phyloP scores from a whole-genome alignment of 1,140 invertebrate species.

The Anthonomus grandis region DNA sequence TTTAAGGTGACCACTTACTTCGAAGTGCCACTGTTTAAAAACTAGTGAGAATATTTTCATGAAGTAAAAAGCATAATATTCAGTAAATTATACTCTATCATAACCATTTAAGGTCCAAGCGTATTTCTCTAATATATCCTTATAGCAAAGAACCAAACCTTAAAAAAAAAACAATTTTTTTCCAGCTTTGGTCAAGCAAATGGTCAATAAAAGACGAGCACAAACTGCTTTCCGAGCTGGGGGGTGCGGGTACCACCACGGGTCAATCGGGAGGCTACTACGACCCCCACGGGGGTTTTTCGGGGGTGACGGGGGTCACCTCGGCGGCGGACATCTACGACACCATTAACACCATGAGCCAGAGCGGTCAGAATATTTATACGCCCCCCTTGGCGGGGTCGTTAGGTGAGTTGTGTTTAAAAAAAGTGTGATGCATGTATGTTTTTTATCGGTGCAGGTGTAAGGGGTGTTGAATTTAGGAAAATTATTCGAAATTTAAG shows the following conservation, averaged over 20 bases:
- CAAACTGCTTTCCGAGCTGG: slow-evolving; percentile 77
- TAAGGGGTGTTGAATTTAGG: neutral
- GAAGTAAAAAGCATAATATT: no score
- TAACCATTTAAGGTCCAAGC: no score
- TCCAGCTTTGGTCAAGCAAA: slow-evolving; percentile 80
- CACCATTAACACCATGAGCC: slow-evolving; percentile 70
- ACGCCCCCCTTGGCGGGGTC: slow-evolving; percentile 70
- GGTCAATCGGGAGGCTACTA: slow-evolving; percentile 55
- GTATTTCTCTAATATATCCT: no score
- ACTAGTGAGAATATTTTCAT: no score
- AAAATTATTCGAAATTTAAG: neutral
- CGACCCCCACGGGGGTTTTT: slow-evolving; percentile 59
- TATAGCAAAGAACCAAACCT: no score
- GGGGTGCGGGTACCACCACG: slow-evolving; percentile 54
- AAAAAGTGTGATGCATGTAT: no score
- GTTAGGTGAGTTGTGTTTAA: slow-evolving; percentile 59
- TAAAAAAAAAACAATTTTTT: no score
- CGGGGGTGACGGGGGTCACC: slow-evolving; percentile 56
- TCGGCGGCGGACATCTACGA: slow-evolving; percentile 67
- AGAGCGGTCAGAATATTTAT: slow-evolving; percentile 66
- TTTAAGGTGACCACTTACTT: no score
- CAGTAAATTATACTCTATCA: no score
- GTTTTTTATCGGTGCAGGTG: slow-evolving; percentile 26
- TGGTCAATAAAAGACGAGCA: slow-evolving; percentile 87
- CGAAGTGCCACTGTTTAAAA: no score